Conservation (phyloP, 2,797 vertebrate genomes). For the Myotis daubentonii region DNA sequence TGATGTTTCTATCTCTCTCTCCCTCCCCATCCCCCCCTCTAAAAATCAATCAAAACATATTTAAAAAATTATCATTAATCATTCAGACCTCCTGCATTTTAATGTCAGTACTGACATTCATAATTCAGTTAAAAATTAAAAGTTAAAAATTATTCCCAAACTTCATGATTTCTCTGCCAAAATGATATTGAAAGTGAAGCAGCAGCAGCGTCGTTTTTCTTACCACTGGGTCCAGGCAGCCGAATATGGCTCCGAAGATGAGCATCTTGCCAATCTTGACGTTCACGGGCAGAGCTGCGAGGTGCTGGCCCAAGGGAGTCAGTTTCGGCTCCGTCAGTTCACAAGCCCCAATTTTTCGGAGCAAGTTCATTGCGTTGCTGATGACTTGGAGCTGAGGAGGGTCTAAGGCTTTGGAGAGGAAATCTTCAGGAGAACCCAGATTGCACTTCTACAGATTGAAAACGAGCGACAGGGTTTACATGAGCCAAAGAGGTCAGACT, state of each 20-base stretch:
- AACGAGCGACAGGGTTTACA: background rate
- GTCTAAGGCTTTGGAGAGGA: conserved; percentile 93
- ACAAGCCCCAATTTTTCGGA: conserved; percentile 96
- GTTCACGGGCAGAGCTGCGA: conserved; percentile 95
- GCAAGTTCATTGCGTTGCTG: conserved; percentile 93
- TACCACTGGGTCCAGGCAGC: conserved; percentile 96
- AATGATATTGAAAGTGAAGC: background rate
- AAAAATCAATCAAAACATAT: no score
- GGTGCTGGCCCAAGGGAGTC: conserved; percentile 96
- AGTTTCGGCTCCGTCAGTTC: conserved; percentile 88
- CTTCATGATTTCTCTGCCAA: background rate
- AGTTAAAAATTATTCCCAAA: conserved; percentile 26
- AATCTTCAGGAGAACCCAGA: conserved; percentile 96
- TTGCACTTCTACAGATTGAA: conserved; percentile 91
- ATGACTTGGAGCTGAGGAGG: conserved; percentile 95
- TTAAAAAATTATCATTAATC: background rate
- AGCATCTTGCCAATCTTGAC: conserved; percentile 99
- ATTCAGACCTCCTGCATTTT: background rate
- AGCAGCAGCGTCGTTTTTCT: conserved; percentile 69
- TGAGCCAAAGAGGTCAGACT: background rate
- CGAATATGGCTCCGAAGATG: conserved; percentile 96
- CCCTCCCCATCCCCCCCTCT: no score
- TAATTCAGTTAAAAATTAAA: background rate
- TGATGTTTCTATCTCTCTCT: no score
- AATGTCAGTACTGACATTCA: background rate